Conservation (phyloP, 2,797 vertebrate genomes). For the Pterois miles region DNA sequence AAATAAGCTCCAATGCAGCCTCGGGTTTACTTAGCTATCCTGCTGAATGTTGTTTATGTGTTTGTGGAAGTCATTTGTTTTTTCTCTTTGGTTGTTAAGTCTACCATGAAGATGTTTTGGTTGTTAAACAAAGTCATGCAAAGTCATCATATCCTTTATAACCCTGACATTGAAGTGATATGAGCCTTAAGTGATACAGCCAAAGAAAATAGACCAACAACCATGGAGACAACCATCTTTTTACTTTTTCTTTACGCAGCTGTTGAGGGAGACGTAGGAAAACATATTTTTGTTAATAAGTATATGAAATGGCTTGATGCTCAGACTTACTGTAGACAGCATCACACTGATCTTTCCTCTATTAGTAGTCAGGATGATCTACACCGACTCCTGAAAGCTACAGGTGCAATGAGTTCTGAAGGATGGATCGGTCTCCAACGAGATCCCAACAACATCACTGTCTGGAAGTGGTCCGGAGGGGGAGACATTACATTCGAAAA, state of each 20-base stretch:
- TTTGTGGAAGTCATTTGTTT: background rate
- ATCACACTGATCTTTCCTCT: slow-evolving; percentile 30
- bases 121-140: slow-evolving; percentile 14
- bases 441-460: accelerated
- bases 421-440: slow-evolving; percentile 51
- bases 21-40: background rate
- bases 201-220: background rate
- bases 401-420: accelerated
- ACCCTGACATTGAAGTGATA: background rate
- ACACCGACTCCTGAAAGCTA: background rate
- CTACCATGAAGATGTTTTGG: slow-evolving; percentile 7
- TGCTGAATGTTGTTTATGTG: background rate
- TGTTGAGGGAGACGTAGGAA: background rate
- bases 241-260: slow-evolving; percentile 10
- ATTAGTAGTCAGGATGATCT: background rate
- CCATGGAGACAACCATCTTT: slow-evolving; percentile 12
- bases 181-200: background rate
- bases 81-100: background rate
- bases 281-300: background rate
- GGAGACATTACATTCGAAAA: background rate
- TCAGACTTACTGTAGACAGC: background rate
- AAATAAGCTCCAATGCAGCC: background rate
- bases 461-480: slow-evolving; percentile 43
- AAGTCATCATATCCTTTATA: background rate
- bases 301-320: background rate